Percentiles rank a stretch among this genome's conserved stretches.
Conservation (phyloP, 2,113 vertebrate species). For the Dendropsophus ebraccatus region DNA sequence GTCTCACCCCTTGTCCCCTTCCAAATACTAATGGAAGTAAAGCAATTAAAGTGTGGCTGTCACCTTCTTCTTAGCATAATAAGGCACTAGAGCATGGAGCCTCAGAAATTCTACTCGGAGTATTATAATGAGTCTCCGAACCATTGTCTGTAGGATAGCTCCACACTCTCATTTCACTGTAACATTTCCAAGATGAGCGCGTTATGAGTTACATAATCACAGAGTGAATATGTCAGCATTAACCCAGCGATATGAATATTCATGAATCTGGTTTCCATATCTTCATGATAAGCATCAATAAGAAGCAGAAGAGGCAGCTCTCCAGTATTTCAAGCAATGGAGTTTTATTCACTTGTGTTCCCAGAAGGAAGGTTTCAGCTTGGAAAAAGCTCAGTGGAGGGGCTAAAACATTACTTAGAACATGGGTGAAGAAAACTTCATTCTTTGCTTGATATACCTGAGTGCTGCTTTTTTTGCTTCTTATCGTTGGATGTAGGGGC, state of each 20-base stretch:
- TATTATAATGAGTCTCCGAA: constrained; percentile 18
- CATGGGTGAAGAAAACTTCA: too few relatives aligned
- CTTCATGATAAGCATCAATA: background rate
- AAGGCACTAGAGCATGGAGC: background rate
- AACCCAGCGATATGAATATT: background rate
- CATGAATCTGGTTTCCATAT: background rate
- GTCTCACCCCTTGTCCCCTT: background rate
- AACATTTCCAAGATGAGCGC: background rate
- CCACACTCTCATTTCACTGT: background rate
- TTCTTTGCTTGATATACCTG: too few relatives aligned
- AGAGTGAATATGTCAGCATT: background rate
- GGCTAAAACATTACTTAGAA: too few relatives aligned
- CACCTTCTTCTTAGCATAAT: constrained; percentile 25
- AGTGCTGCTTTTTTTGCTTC: too few relatives aligned
- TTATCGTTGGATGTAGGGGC: too few relatives aligned
- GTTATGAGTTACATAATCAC: background rate
- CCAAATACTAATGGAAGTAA: background rate
- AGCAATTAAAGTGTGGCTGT: constrained; percentile 16
- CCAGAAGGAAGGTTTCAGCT: too few relatives aligned
- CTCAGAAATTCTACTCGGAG: background rate
- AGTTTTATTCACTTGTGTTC: background rate
- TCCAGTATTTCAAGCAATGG: background rate
- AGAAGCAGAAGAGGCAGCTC: background rate
- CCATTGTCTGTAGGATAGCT: background rate
- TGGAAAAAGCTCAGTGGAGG: too few relatives aligned